Conservation (phyloP, 2,888 invertebrate genomes). For the Rhopalosiphum nymphaeae region DNA sequence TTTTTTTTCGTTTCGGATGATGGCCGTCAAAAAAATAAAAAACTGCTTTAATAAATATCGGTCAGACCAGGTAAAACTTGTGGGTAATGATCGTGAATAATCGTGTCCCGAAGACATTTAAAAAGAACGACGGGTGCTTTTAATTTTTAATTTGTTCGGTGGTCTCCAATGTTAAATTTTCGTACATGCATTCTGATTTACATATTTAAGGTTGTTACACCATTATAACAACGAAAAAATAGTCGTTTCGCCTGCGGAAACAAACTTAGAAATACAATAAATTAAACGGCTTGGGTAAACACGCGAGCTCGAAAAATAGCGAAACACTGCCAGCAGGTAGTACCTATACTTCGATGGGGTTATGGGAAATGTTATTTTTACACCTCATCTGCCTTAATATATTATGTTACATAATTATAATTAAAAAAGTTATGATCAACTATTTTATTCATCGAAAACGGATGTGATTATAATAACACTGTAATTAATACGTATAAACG, state of each 20-base stretch:
- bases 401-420: constrained; percentile 14
- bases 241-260: constrained; percentile 50
- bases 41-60: constrained; percentile 31
- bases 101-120: constrained; percentile 57
- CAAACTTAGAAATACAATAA: constrained; percentile 48
- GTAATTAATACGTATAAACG: not conserved
- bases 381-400: constrained; percentile 27
- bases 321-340: constrained; percentile 29
- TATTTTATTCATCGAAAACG: not conserved
- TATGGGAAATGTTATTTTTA: constrained; percentile 50
- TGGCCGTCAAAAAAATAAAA: not conserved
- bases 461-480: not conserved
- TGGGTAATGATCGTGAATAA: constrained; percentile 32
- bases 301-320: constrained; percentile 48
- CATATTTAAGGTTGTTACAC: constrained; percentile 60
- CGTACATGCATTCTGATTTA: constrained; percentile 57
- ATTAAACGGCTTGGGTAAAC: constrained; percentile 51
- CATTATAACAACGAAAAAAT: constrained; percentile 48
- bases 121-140: constrained; percentile 52
- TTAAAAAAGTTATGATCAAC: not conserved
- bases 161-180: constrained; percentile 52
- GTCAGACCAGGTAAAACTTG: not conserved
- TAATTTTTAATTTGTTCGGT: constrained; percentile 61
- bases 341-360: constrained; percentile 23
- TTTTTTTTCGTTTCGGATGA: not conserved